Evolutionary conservation across 2,888 invertebrate genomes (phyloP).

Genomic region (Drosophila antonietae): DNA sequence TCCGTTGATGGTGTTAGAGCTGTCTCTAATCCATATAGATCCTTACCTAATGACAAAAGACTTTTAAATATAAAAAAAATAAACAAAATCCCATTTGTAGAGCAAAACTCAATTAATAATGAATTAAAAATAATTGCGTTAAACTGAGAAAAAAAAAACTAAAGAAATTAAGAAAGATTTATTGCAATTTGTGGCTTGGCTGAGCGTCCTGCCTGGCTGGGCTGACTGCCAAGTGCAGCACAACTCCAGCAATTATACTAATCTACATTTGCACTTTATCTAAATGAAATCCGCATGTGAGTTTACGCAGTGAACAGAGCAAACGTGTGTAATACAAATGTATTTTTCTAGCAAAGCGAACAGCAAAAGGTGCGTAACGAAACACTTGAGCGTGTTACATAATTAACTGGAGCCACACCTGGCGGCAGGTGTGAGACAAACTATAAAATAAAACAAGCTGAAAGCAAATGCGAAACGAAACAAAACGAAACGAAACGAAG

Average conservation of each 20-base stretch:
- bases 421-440: slow-evolving; percentile 65
- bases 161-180: slow-evolving; percentile 42
- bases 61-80: neutral
- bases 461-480: slow-evolving; percentile 11
- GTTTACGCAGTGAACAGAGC: slow-evolving; percentile 34
- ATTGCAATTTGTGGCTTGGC: slow-evolving; percentile 36
- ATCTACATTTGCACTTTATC: slow-evolving; percentile 68
- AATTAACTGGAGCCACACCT: slow-evolving; percentile 57
- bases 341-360: slow-evolving; percentile 52
- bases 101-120: slow-evolving; percentile 2
- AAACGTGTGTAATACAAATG: slow-evolving; percentile 34
- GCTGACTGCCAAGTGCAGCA: slow-evolving; percentile 29
- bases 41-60: neutral
- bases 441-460: slow-evolving; percentile 71
- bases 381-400: slow-evolving; percentile 73
- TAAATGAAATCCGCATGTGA: slow-evolving; percentile 68
- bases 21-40: neutral
- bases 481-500: slow-evolving; percentile 10
- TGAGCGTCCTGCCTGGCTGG: neutral
- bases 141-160: neutral
- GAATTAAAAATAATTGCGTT: neutral
- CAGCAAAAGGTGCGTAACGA: slow-evolving; percentile 71
- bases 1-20: too few relatives aligned
- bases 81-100: neutral
- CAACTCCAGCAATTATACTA: slow-evolving; percentile 64